Base-by-base conservation (phyloP, 2,797 vertebrate genomes). In the Anas bahamensis region DNA sequence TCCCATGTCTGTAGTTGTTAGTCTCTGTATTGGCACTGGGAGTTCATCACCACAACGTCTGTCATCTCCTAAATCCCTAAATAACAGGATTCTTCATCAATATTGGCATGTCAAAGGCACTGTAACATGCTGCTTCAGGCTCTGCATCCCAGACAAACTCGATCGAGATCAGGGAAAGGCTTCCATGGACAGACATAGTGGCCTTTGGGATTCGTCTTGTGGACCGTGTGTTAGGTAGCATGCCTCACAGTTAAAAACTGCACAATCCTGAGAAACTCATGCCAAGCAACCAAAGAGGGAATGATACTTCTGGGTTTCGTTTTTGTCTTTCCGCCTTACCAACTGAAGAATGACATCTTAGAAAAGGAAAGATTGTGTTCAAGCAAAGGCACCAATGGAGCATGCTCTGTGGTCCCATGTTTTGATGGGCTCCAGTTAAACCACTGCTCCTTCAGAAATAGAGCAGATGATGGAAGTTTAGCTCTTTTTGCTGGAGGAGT, bases 101-200 rank as follows among this genome's bases (percentile, higher is more conserved):
- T 18, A 3, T 0, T 46, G 46, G 11, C 8, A 4, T 5, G 9
- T 22, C 52, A 24, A 17, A 17, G 37, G 10, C 29, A 4, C n/a
- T 15, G 4, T 21, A 76, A 22, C 13, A 8, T 3, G 24, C 11
- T 11, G 21, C 24, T 66, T 37, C 68, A 44, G 57, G 4, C 7
- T 11, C 56, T 17, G 5, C 2, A 0, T 8, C 33, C 26, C 73
- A 44, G 39, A 7, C 29, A 52, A 6, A 13, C 52, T 4, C 33
- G 19, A 48, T 26, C 35, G 14, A 35, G 68, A 22, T 6, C 19
- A 44, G 29, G 1, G 35, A 39, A 16, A 57, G 52, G 37, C 41
- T 46, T 7, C n/a, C 50, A 10, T 15, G 14, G 37, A 7, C 31
- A 56, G 37, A 7, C 31, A 56, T 2, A 70, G 11, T 1, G 18